Base-by-base conservation (phyloP, 2,113 vertebrate species). In the Halcyon senegalensis region DNA sequence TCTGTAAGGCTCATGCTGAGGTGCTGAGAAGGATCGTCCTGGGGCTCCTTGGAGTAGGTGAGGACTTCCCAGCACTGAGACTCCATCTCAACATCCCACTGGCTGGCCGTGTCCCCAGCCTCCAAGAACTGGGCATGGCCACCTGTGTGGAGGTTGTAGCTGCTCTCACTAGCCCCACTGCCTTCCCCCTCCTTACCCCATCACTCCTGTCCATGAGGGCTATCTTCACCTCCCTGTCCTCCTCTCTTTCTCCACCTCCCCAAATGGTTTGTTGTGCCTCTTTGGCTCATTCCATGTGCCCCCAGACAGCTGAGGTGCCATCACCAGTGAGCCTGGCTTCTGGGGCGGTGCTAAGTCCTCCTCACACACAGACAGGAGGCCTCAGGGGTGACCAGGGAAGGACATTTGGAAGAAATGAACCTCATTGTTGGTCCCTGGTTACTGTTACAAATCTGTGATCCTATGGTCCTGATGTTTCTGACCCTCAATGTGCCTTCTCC, bases 31-130 rank as follows among this genome's bases (percentile, higher is more conserved):
- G 70, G 68, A 64, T 98, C 7, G 0, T 56, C 84, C 76, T 51
- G 35, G 96, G 93, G 30, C 60, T 98, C 51, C 93, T 98, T 37
- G 97, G 91, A 72, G 82, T 96, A 53, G 98, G 98, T 98, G 91
- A 98, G 97, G 48, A 77, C 44, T 30, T 62, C 27, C 21, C 0
- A 0, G 41, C 69, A 67, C 59, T 21, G 31, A 51, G 33, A 33
- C 16, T 6, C 31, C 66, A 50, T 1, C 1, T 79, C 48, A 30
- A 7, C 27, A 48, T 20, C 41, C n/a, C 62, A 81, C 60, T 74
- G 50, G 21, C 44, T 68, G 25, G 9, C 62, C 7, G 0, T 33
- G 10, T 14, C 33, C 35, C 33, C 25, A 80, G 15, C 41, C 23
- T 31, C 31, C 8, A 6, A 8, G n/a, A 80, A 43, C 2, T 41